Evolutionary conservation across 2,888 invertebrate species (phyloP).

Genomic region (Odontothrips loti): DNA sequence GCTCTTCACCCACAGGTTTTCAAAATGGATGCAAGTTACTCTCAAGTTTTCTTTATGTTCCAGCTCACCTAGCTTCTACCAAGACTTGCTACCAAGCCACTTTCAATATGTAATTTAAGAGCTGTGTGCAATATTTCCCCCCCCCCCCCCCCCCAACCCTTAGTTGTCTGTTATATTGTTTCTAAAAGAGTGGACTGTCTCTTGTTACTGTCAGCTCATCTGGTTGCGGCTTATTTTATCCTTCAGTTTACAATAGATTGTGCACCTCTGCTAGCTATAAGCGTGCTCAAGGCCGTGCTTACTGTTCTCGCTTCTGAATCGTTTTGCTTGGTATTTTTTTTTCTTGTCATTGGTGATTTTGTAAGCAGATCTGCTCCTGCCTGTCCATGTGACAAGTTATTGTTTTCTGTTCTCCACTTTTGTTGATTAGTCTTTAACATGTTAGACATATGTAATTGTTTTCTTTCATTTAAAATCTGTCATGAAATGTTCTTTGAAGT

Average conservation of each 20-base stretch:
- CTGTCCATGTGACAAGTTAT: background rate
- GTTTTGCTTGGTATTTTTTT: background rate
- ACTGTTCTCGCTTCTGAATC: background rate
- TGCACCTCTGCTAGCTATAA: background rate
- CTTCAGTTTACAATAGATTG: no score
- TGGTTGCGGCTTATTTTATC: no score
- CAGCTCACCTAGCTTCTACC: background rate
- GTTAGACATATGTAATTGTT: background rate
- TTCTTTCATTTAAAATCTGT: background rate
- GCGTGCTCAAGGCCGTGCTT: background rate
- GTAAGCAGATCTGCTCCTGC: background rate
- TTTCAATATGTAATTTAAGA: constrained; percentile 6
- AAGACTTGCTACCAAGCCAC: constrained; percentile 19
- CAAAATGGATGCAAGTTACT: background rate
- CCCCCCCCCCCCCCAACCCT: background rate
- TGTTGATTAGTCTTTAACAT: constrained; percentile 20
- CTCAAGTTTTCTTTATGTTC: background rate
- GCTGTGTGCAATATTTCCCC: background rate
- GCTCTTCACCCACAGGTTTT: background rate
- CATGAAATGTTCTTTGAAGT: background rate
- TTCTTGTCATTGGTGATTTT: background rate
- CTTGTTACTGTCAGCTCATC: no score
- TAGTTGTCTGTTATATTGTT: background rate
- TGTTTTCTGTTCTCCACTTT: background rate
- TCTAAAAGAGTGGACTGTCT: background rate